phyloP scores from a whole-genome alignment of 2,113 vertebrate genomes.

The Halichoeres trimaculatus region DNA sequence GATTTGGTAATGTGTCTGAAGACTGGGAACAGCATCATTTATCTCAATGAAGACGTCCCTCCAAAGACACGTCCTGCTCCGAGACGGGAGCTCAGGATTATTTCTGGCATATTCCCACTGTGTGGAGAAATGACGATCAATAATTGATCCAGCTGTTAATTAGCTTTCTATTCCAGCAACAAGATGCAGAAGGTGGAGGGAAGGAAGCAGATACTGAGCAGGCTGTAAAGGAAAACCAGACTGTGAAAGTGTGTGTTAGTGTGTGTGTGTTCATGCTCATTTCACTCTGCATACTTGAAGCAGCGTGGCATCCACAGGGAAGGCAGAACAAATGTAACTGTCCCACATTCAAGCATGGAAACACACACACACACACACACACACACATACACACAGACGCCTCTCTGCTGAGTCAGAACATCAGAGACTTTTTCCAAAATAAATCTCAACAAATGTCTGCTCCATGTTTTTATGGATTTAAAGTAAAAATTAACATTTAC shows the following conservation, averaged over 20 bases:
- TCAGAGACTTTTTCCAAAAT: constrained; percentile 23
- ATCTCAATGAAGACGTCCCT: constrained; percentile 57
- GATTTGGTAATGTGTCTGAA: constrained; percentile 53
- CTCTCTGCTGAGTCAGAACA: constrained; percentile 30
- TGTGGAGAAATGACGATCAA: constrained; percentile 52
- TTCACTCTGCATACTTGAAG: not conserved
- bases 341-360: constrained; percentile 12
- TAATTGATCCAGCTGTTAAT: constrained; percentile 57
- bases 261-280: constrained; percentile 3
- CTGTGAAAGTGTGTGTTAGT: not conserved
- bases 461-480: constrained; percentile 46
- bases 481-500: constrained; percentile 40
- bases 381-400: not conserved
- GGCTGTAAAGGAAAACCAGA: constrained; percentile 8
- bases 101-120: constrained; percentile 48
- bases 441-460: constrained; percentile 23
- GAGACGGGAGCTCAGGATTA: constrained; percentile 11
- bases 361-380: not conserved
- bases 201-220: constrained; percentile 17
- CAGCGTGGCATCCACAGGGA: not conserved
- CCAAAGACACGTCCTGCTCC: constrained; percentile 30
- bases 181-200: constrained; percentile 22
- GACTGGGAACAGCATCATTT: constrained; percentile 49
- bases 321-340: constrained; percentile 27
- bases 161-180: constrained; percentile 45